Evolutionary conservation across 1,140 invertebrate genomes (phyloP).

Genomic region (Polypedilum vanderplanki): DNA sequence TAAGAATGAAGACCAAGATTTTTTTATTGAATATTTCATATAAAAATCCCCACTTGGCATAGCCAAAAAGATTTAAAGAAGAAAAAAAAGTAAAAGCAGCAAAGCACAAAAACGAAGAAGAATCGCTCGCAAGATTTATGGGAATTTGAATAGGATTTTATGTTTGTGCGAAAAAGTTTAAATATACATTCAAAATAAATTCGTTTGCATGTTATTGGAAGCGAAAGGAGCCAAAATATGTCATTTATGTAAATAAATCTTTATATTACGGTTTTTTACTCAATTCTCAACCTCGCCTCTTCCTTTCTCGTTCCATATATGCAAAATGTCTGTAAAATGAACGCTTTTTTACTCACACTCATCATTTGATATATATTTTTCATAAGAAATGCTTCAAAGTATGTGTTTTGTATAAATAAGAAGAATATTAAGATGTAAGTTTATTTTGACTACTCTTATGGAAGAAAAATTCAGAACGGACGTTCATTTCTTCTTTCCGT

Average conservation of each 20-base stretch:
- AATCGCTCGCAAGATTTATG: slow-evolving; percentile 12
- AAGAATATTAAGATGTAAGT: no score
- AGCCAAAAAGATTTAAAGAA: background rate
- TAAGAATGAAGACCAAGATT: no score
- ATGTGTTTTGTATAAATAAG: no score
- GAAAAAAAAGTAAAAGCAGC: background rate
- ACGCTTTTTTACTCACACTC: no score
- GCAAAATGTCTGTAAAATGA: background rate
- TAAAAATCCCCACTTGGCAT: no score
- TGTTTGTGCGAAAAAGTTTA: slow-evolving; percentile 11
- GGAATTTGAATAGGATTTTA: slow-evolving; percentile 25
- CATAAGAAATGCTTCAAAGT: no score
- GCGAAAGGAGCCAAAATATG: slow-evolving; percentile 27
- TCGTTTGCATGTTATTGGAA: slow-evolving; percentile 18
- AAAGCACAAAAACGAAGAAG: background rate
- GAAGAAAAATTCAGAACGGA: no score
- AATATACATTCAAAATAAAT: slow-evolving; percentile 27
- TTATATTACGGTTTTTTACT: slow-evolving; percentile 9
- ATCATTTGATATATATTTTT: no score
- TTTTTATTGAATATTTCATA: no score
- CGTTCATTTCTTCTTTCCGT: background rate
- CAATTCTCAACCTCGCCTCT: background rate
- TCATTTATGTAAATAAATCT: slow-evolving; percentile 18
- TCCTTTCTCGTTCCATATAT: background rate
- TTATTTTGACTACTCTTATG: no score